phyloP scores from a whole-genome alignment of 2,888 invertebrate species.

The Eubasilissa splendida region DNA sequence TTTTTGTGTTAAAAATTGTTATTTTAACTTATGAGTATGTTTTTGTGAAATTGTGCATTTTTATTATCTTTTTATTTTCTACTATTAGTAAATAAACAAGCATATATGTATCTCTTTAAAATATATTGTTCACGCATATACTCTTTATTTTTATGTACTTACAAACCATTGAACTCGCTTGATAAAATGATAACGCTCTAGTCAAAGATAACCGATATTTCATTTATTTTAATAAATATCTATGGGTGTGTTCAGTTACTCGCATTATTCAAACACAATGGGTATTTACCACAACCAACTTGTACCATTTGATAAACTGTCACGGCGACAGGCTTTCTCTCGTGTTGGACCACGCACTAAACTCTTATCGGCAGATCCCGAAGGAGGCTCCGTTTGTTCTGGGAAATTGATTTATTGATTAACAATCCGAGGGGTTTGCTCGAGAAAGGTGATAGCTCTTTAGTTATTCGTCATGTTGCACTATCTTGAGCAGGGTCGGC shows the following conservation, averaged over 20 bases:
- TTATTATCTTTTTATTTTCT: no score
- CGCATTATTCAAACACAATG: slow-evolving; percentile 15
- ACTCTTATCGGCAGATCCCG: not conserved
- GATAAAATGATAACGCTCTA: slow-evolving; percentile 21
- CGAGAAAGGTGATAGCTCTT: no score
- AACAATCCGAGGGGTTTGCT: slow-evolving; percentile 1
- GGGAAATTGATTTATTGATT: slow-evolving; percentile 5
- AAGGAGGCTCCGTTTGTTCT: not conserved
- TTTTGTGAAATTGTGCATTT: no score
- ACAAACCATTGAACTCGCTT: not conserved
- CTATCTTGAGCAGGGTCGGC: no score
- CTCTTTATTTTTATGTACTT: not conserved
- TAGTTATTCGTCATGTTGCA: no score
- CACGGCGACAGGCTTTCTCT: slow-evolving; percentile 19
- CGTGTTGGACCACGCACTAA: not conserved
- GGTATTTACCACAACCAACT: slow-evolving; percentile 16
- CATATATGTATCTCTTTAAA: no score
- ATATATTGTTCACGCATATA: not conserved
- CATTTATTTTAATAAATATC: slow-evolving; percentile 9
- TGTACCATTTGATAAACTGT: slow-evolving; percentile 21
- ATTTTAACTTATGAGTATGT: no score
- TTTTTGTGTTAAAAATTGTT: no score
- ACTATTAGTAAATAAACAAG: no score
- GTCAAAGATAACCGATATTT: slow-evolving; percentile 1
- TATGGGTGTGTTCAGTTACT: slow-evolving; percentile 19